Evolutionary conservation across 2,113 vertebrate species (phyloP).

Genomic region (Microtus richardsoni): DNA sequence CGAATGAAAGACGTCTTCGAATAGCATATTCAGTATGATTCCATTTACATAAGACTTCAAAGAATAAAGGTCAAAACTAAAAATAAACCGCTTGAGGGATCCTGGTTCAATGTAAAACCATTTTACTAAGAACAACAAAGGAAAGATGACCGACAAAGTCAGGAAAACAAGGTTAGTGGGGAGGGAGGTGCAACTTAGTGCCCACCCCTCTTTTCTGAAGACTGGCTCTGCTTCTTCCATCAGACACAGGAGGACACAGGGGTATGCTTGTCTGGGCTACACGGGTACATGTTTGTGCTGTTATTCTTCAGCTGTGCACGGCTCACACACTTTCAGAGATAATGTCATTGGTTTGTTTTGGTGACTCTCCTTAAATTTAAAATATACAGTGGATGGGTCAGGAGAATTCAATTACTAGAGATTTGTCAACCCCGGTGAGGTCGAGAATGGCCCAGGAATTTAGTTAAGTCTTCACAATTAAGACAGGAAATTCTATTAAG

Average conservation of each 20-base stretch:
- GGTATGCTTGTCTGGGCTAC: neutral
- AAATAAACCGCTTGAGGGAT: neutral
- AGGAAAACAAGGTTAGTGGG: neutral
- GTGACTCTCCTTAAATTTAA: neutral
- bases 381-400: neutral
- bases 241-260: neutral
- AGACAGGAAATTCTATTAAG: constrained; percentile 63
- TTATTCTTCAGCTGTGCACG: neutral
- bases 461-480: constrained; percentile 39
- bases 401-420: neutral
- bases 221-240: neutral
- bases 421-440: neutral
- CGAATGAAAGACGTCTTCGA: neutral
- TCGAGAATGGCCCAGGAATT: constrained; percentile 37
- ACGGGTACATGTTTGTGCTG: neutral
- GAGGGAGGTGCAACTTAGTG: neutral
- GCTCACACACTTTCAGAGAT: neutral
- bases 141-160: neutral
- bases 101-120: neutral
- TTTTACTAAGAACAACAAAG: neutral
- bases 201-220: neutral
- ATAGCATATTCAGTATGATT: neutral
- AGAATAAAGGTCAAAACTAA: neutral
- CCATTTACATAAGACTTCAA: neutral
- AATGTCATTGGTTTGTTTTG: neutral